A percentile compares a stretch with the other conserved stretches of the same genome.
phyloP scores from a whole-genome alignment of 2,797 vertebrate species.

The Phyllotis vaccarum region DNA sequence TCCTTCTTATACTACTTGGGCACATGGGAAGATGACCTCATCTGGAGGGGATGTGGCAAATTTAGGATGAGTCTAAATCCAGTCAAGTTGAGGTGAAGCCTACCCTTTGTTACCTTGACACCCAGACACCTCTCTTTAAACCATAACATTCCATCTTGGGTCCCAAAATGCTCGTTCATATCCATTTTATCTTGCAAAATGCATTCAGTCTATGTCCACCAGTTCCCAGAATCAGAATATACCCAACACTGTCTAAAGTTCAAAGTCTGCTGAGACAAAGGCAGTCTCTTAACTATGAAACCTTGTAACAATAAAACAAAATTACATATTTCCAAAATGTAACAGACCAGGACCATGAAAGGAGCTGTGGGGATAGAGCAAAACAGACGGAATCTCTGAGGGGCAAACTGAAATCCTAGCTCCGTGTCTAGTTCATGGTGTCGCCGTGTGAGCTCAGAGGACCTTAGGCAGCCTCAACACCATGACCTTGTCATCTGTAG shows the following conservation, averaged over 20 bases:
- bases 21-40: no score
- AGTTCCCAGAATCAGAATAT: not conserved
- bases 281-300: not conserved
- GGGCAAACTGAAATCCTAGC: no score
- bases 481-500: not conserved
- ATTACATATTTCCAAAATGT: not conserved
- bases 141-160: not conserved
- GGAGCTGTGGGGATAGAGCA: not conserved
- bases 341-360: not conserved
- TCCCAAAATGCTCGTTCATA: not conserved
- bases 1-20: not conserved
- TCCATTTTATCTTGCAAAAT: not conserved
- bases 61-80: not conserved
- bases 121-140: not conserved
- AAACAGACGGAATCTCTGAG: not conserved
- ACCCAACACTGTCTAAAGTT: not conserved
- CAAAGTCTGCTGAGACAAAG: not conserved
- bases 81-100: not conserved
- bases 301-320: not conserved
- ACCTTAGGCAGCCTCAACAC: not conserved
- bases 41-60: no score
- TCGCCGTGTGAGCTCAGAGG: not conserved
- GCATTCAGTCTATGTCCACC: not conserved
- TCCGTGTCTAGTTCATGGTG: no score
- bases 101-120: not conserved